Base-by-base conservation (phyloP, 1,140 invertebrate genomes). In the Scaptomyza montana region DNA sequence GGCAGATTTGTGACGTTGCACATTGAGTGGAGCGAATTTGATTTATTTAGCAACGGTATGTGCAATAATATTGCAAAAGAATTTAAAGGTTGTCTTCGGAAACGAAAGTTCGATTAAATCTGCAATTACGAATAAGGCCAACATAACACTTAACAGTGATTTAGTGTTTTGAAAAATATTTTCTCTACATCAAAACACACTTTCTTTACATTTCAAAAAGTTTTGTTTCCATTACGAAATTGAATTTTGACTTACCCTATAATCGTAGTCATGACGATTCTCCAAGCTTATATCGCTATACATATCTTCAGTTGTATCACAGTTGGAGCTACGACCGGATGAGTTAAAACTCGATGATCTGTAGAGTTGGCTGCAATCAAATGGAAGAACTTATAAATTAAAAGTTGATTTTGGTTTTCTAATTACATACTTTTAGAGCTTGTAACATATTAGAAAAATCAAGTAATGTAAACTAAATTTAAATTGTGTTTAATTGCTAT, bases 241-340 rank as follows among this genome's bases (percentile, higher is more conserved):
- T 25, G 21, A 25, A 25, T 25, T 25, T 9, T n/a, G 28, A 57
- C 94, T 94, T 91, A 97, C 96, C 94, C 96, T 97, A 92, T 97
- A 96, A 92, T 96, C 98, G 78, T 98, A 95, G 93, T 97, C 97
- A 92, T 96, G 95, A 49, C 98, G 97, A 92, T 98, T 97, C 90
- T 98, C 97, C 51, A 98, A 93, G 49, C 96, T 97, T 41, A 97
- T 96, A 93, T 98, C 97, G 68, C 96, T 97, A 93, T 97, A 97
- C 94, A 98, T 97, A 93, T 98, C 97, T 93, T 98, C 97, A 28
- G 95, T 95, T 82, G 96, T 96, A 93, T 97, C 97, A 90, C 96
- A 97, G 81, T 95, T 96, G 54, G 97, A 97, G 82, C 96, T 97
- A 89, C 96, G 95, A 53, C 96, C 96, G 25, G 96, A 97, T 73